phyloP scores from a whole-genome alignment of 2,113 vertebrate genomes.

The Lasiurus cinereus region DNA sequence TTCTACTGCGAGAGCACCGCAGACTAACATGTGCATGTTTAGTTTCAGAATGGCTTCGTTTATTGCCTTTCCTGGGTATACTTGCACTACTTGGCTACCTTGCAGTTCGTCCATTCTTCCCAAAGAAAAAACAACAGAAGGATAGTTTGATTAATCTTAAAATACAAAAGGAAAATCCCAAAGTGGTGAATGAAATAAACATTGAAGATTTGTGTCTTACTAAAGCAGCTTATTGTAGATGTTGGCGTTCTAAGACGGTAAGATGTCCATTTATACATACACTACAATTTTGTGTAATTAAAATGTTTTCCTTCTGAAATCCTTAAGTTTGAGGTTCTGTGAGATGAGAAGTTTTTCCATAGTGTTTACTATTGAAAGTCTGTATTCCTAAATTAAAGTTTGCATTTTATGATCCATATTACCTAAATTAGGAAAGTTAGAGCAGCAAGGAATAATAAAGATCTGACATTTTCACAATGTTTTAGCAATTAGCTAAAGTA shows the following conservation, averaged over 20 bases:
- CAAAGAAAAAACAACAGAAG: conserved; percentile 96
- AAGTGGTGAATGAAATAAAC: conserved; percentile 99
- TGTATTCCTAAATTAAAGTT: neutral
- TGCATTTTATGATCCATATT: neutral
- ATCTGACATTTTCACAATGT: neutral
- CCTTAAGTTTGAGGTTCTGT: neutral
- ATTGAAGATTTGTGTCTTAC: conserved; percentile 97
- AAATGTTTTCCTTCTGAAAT: conserved; percentile 20
- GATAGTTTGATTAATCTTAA: conserved; percentile 99
- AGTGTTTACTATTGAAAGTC: neutral
- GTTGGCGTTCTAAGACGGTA: conserved; percentile 99
- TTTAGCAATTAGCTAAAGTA: neutral
- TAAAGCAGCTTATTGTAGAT: conserved; percentile 97
- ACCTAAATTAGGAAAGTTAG: neutral
- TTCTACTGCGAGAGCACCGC: neutral
- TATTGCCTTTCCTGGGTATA: conserved; percentile 96
- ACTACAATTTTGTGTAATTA: neutral
- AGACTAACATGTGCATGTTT: conserved; percentile 40
- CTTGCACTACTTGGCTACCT: conserved; percentile 96
- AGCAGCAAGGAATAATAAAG: neutral
- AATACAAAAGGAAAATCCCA: conserved; percentile 99
- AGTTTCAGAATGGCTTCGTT: conserved; percentile 98
- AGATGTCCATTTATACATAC: conserved; percentile 73
- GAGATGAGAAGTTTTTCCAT: neutral
- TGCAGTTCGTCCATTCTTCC: conserved; percentile 96